phyloP scores from a whole-genome alignment of 2,797 vertebrate genomes.

The Siniperca obscura region DNA sequence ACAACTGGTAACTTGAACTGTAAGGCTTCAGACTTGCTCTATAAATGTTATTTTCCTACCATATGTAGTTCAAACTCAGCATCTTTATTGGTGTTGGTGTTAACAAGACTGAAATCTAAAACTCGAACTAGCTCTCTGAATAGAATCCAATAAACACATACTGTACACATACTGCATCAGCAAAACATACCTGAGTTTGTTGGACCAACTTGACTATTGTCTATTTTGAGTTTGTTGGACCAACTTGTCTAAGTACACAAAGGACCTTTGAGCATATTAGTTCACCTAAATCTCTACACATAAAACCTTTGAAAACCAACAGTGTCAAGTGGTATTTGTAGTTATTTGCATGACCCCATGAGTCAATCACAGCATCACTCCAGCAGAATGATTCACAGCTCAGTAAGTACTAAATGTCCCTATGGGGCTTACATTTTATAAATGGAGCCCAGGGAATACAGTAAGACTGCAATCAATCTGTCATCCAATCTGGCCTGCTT shows the following conservation, averaged over 20 bases:
- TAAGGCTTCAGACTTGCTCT: neutral
- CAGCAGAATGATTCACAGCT: slow-evolving; percentile 47
- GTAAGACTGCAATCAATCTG: slow-evolving; percentile 67
- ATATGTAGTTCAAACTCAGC: slow-evolving; percentile 5
- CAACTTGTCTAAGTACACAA: slow-evolving; percentile 14
- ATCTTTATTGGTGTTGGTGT: slow-evolving; percentile 36
- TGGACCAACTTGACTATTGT: neutral
- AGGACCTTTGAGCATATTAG: slow-evolving; percentile 18
- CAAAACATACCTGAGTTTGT: slow-evolving; percentile 6
- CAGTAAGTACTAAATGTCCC: slow-evolving; percentile 39
- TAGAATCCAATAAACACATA: slow-evolving; percentile 15
- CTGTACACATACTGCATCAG: neutral
- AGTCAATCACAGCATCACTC: slow-evolving; percentile 42
- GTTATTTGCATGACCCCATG: slow-evolving; percentile 50
- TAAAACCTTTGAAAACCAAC: slow-evolving; percentile 29
- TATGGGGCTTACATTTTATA: slow-evolving; percentile 50
- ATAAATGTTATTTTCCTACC: slow-evolving; percentile 1
- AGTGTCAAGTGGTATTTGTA: slow-evolving; percentile 3
- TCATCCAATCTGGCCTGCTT: slow-evolving; percentile 66
- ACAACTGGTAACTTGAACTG: neutral
- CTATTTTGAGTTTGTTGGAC: neutral
- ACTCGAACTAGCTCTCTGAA: slow-evolving; percentile 34
- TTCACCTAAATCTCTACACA: slow-evolving; percentile 8
- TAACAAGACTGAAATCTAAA: slow-evolving; percentile 41
- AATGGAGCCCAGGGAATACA: slow-evolving; percentile 52